Base-by-base conservation (phyloP, 2,888 invertebrate species). In the Stratiomys singularior region DNA sequence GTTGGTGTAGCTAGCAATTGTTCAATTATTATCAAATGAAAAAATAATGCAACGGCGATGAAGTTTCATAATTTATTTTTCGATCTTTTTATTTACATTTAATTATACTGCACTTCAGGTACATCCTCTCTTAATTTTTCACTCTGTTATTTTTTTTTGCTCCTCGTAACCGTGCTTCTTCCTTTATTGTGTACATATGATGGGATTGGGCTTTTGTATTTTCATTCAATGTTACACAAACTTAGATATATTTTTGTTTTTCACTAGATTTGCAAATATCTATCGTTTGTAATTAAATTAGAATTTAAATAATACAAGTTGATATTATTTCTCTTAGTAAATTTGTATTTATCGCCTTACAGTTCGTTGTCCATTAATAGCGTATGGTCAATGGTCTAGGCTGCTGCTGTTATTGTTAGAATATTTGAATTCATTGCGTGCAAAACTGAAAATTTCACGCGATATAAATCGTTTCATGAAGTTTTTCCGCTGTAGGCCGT, bases 381-480 rank as follows among this genome's bases (percentile, higher is more conserved):
- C n/a, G n/a, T n/a, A 52, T 15, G 7, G 18, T 15, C 5, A 52
- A 5, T 52, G 7, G 11, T 52, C 11, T 18, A 5, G 18, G 7
- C 67, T n/a, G 30, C n/a, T 44, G 44, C 44, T 67, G n/a, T 67
- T 44, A 46, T 27, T 47, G 27, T 21, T 21, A 11, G 30, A n/a
- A 74, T 74, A 74, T 37, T 72, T 23, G 15, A 72, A 27, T 52
- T 72, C 71, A 28, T 72, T 72, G 9, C 74, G 60, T 58, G 74
- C 74, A 37, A 74, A 74, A 74, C n/a, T 58, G 37, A 74, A 74
- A 15, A 74, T 74, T 23, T 60, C 74, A 23, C 58, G 58, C 21
- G 74, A 74, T 37, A 74, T 30, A 27, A 74, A 74, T 37, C 74
- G 58, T 60, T 74, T 74, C 3, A 74, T 44, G 37, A 74, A 74